Base-by-base conservation (phyloP, 2,888 invertebrate genomes). In the Eulithis testata region DNA sequence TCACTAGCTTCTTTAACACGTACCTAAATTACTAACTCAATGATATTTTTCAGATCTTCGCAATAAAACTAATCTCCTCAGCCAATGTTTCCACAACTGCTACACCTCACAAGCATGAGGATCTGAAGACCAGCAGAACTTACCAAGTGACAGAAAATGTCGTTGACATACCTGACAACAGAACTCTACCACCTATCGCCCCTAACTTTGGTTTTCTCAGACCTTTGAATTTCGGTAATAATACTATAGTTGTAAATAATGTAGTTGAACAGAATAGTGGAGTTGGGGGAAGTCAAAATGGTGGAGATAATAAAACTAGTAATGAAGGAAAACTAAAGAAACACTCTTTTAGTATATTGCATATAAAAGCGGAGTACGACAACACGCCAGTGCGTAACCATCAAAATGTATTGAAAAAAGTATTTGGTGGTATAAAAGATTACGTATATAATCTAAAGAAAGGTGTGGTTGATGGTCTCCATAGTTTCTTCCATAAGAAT, bases 101-200 rank as follows among this genome's bases (percentile, higher is more conserved):
- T 11, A n/a, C 40, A 11, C 51, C 65, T n/a, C 58, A 5, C 54
- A 61, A 58, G 51, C 58, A 58, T 37, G 58, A 50, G 63, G 52
- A 60, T 14, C 21, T 52, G 27, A 59, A 64, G 27, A 55, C 58
- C 31, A 64, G 37, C 51, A 50, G 50, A 14, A 45, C 36, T 2
- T 91, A 91, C 44, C 78, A 89, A 81, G 88, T 91, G 0, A 85
- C 85, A 31, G 91, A 91, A 75, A 76, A 80, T 5, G 73, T 89
- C 2, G 68, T 77, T 3, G 91, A 91, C 54, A 71, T 89, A 45
- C 89, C 90, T 0, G 84, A 90, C 55, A 70, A 80, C 3, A 76
- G 79, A 14, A 76, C 76, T 2, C 55, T 60, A 12, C 79, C 77
- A 3, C 84, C 86, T 1, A 76, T 89, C 2, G 14, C 83, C 0